These are phyloP conservation scores for Amblyopsis hoosieri DNA, from an alignment of 2,797 vertebrate genomes.

Conservation along the genomic window DNA sequence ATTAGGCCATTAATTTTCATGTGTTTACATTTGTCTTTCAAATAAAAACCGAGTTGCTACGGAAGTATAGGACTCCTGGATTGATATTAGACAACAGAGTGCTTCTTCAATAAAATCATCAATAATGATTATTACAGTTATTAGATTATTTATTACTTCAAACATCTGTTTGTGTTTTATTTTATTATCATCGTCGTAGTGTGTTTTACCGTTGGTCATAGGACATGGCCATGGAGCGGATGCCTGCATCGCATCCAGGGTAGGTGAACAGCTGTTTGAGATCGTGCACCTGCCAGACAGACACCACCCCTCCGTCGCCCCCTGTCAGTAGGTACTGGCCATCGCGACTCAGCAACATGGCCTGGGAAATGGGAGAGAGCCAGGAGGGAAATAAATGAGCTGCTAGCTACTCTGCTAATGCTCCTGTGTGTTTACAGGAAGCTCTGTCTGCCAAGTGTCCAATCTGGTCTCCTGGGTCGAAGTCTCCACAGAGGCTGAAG, in stretches of 20 bases:
- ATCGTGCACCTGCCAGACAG: slow-evolving; percentile 90
- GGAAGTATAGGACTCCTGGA: too few relatives aligned
- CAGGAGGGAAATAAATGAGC: neutral
- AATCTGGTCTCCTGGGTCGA: too few relatives aligned
- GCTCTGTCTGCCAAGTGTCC: too few relatives aligned
- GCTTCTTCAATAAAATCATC: too few relatives aligned
- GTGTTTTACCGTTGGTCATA: slow-evolving; percentile 91
- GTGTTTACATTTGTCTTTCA: neutral
- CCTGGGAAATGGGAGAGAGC: slow-evolving; percentile 65
- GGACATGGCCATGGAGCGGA: slow-evolving; percentile 95
- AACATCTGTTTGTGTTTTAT: too few relatives aligned
- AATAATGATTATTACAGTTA: too few relatives aligned
- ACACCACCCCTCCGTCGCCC: slow-evolving; percentile 89
- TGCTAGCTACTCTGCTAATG: neutral
- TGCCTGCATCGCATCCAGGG: slow-evolving; percentile 94
- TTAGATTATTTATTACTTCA: too few relatives aligned
- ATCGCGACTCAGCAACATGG: slow-evolving; percentile 91
- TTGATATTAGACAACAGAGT: too few relatives aligned
- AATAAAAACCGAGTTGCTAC: neutral
- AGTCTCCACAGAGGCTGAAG: too few relatives aligned
- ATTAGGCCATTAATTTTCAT: neutral
- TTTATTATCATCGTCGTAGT: neutral
- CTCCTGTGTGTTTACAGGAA: neutral
- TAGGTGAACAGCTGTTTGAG: slow-evolving; percentile 92
- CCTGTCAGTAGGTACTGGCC: slow-evolving; percentile 96